Percentiles rank a stretch among this genome's conserved stretches.
Conservation (phyloP, 1,140 invertebrate species). For the Hyphantria cunea region DNA sequence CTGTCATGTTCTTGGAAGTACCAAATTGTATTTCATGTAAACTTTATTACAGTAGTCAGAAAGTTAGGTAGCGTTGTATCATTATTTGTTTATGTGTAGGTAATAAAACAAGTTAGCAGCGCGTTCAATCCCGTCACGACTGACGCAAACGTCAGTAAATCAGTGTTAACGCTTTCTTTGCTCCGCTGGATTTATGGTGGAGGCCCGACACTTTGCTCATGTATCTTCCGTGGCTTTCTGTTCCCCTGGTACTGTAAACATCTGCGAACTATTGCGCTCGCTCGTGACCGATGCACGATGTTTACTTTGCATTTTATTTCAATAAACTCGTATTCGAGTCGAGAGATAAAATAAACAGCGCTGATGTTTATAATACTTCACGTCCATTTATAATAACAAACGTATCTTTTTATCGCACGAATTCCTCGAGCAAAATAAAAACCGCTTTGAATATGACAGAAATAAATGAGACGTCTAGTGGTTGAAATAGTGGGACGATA, state of each 20-base stretch:
- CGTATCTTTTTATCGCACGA: slow-evolving; percentile 41
- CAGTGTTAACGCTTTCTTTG: slow-evolving; percentile 65
- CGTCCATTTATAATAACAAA: slow-evolving; percentile 38
- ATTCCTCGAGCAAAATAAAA: slow-evolving; percentile 49
- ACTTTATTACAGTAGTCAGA: background rate
- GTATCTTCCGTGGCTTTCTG: slow-evolving; percentile 51
- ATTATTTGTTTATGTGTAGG: slow-evolving; percentile 21
- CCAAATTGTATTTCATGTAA: slow-evolving; percentile 1
- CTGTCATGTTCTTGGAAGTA: slow-evolving; percentile 32
- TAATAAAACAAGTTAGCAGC: slow-evolving; percentile 26
- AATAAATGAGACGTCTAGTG: slow-evolving; percentile 64
- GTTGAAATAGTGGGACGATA: slow-evolving; percentile 63
- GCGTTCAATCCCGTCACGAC: slow-evolving; percentile 35
- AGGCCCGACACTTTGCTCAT: slow-evolving; percentile 41
- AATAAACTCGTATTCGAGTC: slow-evolving; percentile 35
- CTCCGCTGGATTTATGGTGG: slow-evolving; percentile 56
- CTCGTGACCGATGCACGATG: background rate
- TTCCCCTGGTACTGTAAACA: slow-evolving; percentile 36
- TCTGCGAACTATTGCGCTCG: slow-evolving; percentile 10
- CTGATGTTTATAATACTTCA: slow-evolving; percentile 40
- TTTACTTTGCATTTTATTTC: slow-evolving; percentile 34
- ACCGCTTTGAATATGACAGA: slow-evolving; percentile 59
- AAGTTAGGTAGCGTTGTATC: background rate
- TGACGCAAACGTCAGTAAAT: slow-evolving; percentile 55
- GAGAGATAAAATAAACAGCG: slow-evolving; percentile 37